Evolutionary conservation across 53 echinoderm and acorn worm species (phyloP), one percentile per base, ranked within the genome.

Genomic region (Echinometra lucunter): DNA sequence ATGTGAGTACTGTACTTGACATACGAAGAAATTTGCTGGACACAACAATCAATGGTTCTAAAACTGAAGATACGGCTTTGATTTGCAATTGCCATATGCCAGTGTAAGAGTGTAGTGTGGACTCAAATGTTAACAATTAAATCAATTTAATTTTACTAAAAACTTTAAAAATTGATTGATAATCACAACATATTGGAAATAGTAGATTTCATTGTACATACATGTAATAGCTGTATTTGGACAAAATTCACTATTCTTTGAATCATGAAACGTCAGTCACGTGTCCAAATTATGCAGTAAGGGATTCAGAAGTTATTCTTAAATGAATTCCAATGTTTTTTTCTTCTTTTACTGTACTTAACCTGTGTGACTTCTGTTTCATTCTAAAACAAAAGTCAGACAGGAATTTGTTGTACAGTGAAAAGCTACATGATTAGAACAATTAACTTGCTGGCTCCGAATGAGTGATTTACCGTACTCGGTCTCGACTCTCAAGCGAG

Each of bases 391-490:
- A 60, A 40, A 32, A 60, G 35, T 13, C 60, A 7, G 19, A 1
- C 57, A 37, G n/a, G 57, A 60, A 89, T 89, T 55, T 3, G 49
- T 35, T 38, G 37, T 27, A 57, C 58, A 58, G 37, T 1, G 89
- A 57, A 60, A 38, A 57, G 40, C 60, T 37, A 37, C 21, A 21
- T 89, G 58, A 89, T 60, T 19, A 89, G 19, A 27, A 60, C 89
- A 89, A 89, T 89, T 89, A 89, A 89, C 89, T 60, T n/a, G 37
- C 63, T 2, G 19, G 37, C 89, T 60, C 60, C 4, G 37, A n/a
- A 47, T 58, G 89, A 89, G 89, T 63, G 89, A 57, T 89, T 89
- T 89, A 37, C 89, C 89, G 37, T 89, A 58, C 85, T n/a, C n/a
- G n/a, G 38, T 37, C 89, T 40, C 23, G 0, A 60, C 89, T 89